These are phyloP conservation scores for Dinocampus coccinellae DNA, from an alignment of 2,888 invertebrate genomes.

Conservation along the genomic window DNA sequence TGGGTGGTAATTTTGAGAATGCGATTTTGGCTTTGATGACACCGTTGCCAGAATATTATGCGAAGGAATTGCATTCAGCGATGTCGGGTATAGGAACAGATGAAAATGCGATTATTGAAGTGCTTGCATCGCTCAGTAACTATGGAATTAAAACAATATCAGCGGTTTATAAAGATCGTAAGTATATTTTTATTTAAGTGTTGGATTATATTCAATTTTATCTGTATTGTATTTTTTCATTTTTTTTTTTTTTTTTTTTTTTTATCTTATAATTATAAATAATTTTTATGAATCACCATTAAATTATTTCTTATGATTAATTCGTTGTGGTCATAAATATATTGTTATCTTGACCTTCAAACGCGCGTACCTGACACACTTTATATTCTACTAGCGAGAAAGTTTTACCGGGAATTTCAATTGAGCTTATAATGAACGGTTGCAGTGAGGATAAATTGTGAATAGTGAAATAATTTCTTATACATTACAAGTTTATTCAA, in stretches of 20 bases:
- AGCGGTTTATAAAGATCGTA: constrained; percentile 82
- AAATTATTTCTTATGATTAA: constrained; percentile 3
- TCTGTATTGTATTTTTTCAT: constrained; percentile 71
- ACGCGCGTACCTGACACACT: constrained; percentile 5
- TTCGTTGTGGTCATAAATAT: neutral
- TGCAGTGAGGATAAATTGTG: neutral
- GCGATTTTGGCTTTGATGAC: constrained; percentile 87
- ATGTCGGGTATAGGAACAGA: constrained; percentile 78
- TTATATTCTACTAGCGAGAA: constrained; percentile 3
- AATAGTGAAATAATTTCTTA: neutral
- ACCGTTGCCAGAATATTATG: constrained; percentile 86
- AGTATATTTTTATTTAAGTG: constrained; percentile 65
- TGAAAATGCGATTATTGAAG: constrained; percentile 86
- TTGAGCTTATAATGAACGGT: neutral
- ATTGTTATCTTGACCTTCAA: neutral
- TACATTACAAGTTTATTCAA: neutral
- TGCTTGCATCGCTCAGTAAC: constrained; percentile 89
- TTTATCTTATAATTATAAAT: neutral
- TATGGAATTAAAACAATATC: constrained; percentile 85
- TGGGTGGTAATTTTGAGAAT: constrained; percentile 90
- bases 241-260: constrained; percentile 56
- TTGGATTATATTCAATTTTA: no score
- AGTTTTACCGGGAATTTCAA: constrained; percentile 2
- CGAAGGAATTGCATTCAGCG: constrained; percentile 86
- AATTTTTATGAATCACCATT: neutral